Conservation (phyloP, 2,113 vertebrate genomes). For the Nibea coibor region DNA sequence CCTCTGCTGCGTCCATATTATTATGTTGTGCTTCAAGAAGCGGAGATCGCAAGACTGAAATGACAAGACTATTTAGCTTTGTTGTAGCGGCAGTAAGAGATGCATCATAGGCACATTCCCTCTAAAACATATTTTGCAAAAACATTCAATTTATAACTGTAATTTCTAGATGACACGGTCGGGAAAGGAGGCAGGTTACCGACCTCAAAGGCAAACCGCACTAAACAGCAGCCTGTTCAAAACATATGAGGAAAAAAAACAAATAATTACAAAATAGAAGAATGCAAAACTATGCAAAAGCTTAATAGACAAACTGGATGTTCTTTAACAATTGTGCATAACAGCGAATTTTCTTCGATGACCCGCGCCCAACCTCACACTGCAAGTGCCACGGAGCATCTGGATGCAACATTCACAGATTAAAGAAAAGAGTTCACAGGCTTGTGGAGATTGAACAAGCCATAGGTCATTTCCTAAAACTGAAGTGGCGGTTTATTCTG, state of each 20-base stretch:
- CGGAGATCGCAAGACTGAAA: conserved; percentile 1
- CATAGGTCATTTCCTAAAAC: neutral
- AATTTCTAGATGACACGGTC: neutral
- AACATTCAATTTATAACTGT: neutral
- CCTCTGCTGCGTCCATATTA: neutral
- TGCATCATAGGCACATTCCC: neutral
- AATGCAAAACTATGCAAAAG: neutral
- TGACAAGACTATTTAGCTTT: neutral
- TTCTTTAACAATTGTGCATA: neutral
- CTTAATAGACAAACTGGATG: neutral
- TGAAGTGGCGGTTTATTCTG: neutral
- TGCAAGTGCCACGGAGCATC: neutral
- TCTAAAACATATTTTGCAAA: neutral
- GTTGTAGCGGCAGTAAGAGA: neutral
- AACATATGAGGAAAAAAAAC: neutral
- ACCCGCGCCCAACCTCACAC: neutral
- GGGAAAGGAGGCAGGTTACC: neutral
- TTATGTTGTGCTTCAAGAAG: neutral
- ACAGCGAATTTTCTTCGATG: neutral
- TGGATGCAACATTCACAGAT: neutral
- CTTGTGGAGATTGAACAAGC: neutral
- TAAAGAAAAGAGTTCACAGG: neutral
- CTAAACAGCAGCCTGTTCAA: neutral
- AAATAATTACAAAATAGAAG: neutral
- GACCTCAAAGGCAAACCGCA: neutral